Base-by-base conservation (phyloP, 2,888 invertebrate species). In the Drosophila basisetae region DNA sequence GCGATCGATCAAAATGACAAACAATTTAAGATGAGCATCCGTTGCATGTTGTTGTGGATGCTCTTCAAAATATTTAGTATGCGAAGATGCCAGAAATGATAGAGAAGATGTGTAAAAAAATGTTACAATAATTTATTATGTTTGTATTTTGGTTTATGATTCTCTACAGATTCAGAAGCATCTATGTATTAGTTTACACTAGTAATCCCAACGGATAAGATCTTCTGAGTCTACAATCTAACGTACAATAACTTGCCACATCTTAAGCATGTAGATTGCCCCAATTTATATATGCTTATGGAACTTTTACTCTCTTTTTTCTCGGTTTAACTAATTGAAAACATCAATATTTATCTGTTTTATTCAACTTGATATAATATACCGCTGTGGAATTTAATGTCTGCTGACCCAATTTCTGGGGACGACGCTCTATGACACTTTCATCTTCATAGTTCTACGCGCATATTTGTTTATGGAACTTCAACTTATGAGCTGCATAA, bases 1-100 rank as follows among this genome's bases (percentile, higher is more conserved):
- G 33, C 69, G 58, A 84, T 82, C 76, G 68, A 87, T 84, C 87
- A 84, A 82, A 75, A 50, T 76, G 80, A 73, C 82, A 70, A 69
- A 73, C 84, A 78, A 78, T 74, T 76, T 59, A 59, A 67, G 66
- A 73, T 73, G 56, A 52, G 56, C 37, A 56, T 41, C 62, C 13
- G n/a, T 9, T 18, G 30, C 5, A 25, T 47, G 25, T 16, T 60
- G 13, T 59, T 50, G 25, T 62, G 28, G 16, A 16, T 25, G 31
- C 18, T 39, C 30, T 52, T 63, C 18, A 53, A 25, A 25, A 49
- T 64, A 39, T 68, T 35, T 25, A 35, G 13, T 7, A 30, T n/a
- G 6, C 28, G 7, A 10, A 50, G 28, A 28, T 30, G 50, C 18
- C 11, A 7, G 18, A 59, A 49, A 13, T 35, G 58, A 33, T 65